phyloP scores from a whole-genome alignment of 2,113 vertebrate species.

The Embiotoca jacksoni region DNA sequence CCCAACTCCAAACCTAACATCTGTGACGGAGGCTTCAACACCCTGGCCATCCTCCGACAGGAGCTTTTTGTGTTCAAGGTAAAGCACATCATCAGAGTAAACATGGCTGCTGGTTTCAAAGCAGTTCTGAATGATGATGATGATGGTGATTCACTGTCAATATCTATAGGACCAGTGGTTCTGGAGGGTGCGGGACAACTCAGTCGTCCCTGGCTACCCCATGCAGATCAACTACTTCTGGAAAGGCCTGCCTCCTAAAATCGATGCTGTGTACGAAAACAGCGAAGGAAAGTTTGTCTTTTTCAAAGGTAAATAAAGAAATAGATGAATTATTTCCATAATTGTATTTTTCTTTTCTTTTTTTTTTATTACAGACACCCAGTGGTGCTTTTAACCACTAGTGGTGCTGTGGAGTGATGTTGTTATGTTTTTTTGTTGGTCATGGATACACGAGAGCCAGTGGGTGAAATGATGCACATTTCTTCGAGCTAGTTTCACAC shows the following conservation, averaged over 20 bases:
- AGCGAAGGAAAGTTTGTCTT: slow-evolving; percentile 99
- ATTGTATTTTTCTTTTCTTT: no score
- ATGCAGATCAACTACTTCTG: slow-evolving; percentile 99
- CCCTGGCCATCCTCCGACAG: slow-evolving; percentile 94
- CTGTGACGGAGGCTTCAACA: slow-evolving; percentile 99
- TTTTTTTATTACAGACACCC: no score
- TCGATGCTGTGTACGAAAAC: slow-evolving; percentile 98
- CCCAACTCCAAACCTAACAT: slow-evolving; percentile 97
- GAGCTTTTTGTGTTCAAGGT: slow-evolving; percentile 99
- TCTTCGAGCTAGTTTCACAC: background rate
- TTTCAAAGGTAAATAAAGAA: slow-evolving; percentile 91
- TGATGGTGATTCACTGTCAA: background rate
- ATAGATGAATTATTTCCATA: no score
- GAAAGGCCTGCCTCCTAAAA: slow-evolving; percentile 95
- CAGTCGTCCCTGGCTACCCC: slow-evolving; percentile 97
- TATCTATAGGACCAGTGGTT: slow-evolving; percentile 95
- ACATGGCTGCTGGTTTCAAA: background rate
- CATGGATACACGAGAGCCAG: background rate
- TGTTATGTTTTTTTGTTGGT: background rate
- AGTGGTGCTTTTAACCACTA: background rate
- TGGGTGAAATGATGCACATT: background rate
- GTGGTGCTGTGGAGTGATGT: background rate
- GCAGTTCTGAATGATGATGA: background rate
- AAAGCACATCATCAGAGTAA: slow-evolving; percentile 45
- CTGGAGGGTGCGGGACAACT: slow-evolving; percentile 97